phyloP scores from a whole-genome alignment of 2,797 vertebrate species.

The Varecia variegata region DNA sequence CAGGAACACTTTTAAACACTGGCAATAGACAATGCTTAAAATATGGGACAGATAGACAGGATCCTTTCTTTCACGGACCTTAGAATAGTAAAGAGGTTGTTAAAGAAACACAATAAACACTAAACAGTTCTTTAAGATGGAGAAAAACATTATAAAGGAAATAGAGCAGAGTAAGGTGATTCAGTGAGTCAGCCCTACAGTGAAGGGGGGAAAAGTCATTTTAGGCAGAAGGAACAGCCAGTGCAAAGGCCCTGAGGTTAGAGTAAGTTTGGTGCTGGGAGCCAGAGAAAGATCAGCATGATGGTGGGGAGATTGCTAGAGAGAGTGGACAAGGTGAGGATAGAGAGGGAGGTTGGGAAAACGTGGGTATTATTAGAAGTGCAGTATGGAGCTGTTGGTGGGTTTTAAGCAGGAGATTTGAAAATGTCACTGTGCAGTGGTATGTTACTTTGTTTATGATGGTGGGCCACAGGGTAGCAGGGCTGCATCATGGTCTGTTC shows the following conservation, averaged over 20 bases:
- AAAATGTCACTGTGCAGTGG: background rate
- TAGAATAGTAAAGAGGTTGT: too few species aligned
- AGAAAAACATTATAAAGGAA: background rate
- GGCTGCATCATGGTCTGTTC: background rate
- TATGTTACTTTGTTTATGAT: background rate
- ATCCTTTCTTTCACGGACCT: background rate
- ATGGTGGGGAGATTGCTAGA: fast-evolving
- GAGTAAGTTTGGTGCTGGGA: background rate
- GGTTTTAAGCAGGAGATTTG: background rate
- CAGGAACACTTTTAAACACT: too few species aligned
- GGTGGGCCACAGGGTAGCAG: background rate
- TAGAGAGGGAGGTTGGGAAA: fast-evolving
- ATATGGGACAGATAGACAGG: background rate
- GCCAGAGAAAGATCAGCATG: too few species aligned
- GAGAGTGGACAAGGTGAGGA: too few species aligned
- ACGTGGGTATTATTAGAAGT: fast-evolving
- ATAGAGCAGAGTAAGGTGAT: background rate
- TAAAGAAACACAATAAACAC: background rate
- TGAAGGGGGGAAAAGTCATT: fast-evolving
- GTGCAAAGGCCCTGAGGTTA: background rate
- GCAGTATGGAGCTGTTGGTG: fast-evolving
- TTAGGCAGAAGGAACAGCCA: too few species aligned
- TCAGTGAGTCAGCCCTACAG: background rate
- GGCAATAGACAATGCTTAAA: background rate
- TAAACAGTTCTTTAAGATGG: too few species aligned